Evolutionary conservation across 2,888 invertebrate species (phyloP), one percentile per base, ranked within the genome.

Genomic region (Trissolcus japonicus): DNA sequence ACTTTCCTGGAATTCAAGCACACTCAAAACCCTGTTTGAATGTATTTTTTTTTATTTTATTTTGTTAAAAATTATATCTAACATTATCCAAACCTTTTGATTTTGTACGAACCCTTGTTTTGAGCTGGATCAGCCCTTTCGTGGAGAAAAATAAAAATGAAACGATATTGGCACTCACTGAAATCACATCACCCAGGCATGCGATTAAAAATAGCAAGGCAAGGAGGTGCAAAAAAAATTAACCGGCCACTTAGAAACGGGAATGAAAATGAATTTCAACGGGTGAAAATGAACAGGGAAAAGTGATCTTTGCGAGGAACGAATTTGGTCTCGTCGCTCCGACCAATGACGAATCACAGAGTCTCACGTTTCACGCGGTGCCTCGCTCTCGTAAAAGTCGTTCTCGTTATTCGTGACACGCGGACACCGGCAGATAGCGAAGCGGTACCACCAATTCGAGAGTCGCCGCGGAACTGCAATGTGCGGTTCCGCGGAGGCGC

Each of bases 391-490:
- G 73, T 53, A 53, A 63, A 62, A 76, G 67, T 35, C 67, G 51
- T 62, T 71, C 4, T 35, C 35, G 73, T 78, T 69, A 67, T 78
- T 78, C 78, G 78, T 72, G 67, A 68, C 77, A 69, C 69, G 63
- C 73, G 69, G 57, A 6, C 43, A 21, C 63, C 74, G 63, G 67
- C 63, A 35, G 51, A 40, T 19, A 62, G 43, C 63, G 51, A 57
- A 76, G 68, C 71, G 59, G 53, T 66, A 65, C 72, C 65, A 29
- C 65, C 78, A 56, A 74, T 62, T 60, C 78, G 74, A 73, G 76
- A 72, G 78, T 50, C 75, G 69, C 72, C 80, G 78, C 80, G 78
- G 72, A 68, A 80, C 78, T 78, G 76, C 71, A 71, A 62, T 50
- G 76, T 73, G 76, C 78, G 76, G 79, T 73, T 72, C 68, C 73